Evolutionary conservation across 2,113 vertebrate genomes (phyloP), one percentile per base, ranked within the genome.

Genomic region (Oryzias woworae): DNA sequence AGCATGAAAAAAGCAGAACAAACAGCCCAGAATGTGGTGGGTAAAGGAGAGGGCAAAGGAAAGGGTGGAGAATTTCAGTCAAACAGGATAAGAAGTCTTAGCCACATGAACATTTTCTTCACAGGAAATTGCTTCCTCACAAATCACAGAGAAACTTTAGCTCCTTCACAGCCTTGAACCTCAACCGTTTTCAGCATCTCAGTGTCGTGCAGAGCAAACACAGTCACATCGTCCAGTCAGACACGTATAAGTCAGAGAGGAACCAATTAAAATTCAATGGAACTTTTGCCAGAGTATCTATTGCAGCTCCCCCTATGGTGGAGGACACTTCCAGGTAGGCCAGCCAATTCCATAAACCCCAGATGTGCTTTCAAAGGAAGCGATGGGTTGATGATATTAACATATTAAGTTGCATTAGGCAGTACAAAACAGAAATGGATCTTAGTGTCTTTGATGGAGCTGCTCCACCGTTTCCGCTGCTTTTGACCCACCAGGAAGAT

Each of bases 51-150:
- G 80, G 70, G 61, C 74, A 54, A 62, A 48, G 59, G 24, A 64
- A 24, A 45, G 62, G 62, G 62, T 4, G 14, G 56, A 66, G 66
- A 52, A 50, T 36, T 24, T 15, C 53, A 67, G 26, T 81, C 58
- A 74, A 83, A 82, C 82, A 86, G 79, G 83, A 83, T 80, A 71
- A 81, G 71, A 56, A 66, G 62, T 50, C 50, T 78, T 70, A 69
- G 66, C 74, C 69, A 80, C 55, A 77, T 41, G 53, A 82, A 61
- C 28, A 24, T 42, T 79, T 82, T 75, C 66, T 81, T 61, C 53
- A 48, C 83, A 85, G 88, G 84, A 90, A 89, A 85, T 81, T 50
- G 56, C 69, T 82, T 83, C 77, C 71, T 78, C 78, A 78, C 70
- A 79, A 84, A 75, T 79, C 77, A 58, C 31, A 53, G 14, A 36